These are phyloP conservation scores for Nephrotoma guestfalica DNA, from an alignment of 2,888 invertebrate species.

Conservation along the genomic window DNA sequence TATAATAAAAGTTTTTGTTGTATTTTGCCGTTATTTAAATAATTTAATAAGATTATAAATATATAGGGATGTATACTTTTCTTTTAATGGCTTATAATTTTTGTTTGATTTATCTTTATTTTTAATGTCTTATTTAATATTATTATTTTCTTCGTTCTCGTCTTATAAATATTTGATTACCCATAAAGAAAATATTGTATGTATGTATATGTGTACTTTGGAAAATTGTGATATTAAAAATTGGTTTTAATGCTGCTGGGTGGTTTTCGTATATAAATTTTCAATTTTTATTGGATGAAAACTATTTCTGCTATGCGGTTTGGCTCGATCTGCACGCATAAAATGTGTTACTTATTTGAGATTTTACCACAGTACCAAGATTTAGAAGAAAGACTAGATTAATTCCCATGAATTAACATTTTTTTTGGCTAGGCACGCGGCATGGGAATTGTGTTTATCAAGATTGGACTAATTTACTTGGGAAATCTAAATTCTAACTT, in stretches of 20 bases:
- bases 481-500: background rate
- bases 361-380: background rate
- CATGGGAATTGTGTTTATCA: background rate
- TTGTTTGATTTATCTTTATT: background rate
- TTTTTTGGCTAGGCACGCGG: background rate
- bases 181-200: background rate
- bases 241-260: background rate
- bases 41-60: background rate
- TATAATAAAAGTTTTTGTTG: background rate
- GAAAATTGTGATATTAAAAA: background rate
- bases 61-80: background rate
- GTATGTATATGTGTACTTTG: background rate
- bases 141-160: background rate
- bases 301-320: background rate
- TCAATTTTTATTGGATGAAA: background rate
- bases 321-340: background rate
- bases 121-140: background rate
- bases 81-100: background rate
- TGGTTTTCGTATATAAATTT: background rate
- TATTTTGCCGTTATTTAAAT: background rate
- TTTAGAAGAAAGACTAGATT: background rate
- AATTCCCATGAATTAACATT: background rate
- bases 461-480: background rate
- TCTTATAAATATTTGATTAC: background rate
- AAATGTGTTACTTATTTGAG: background rate